Conservation (phyloP, 2,797 vertebrate genomes). For the Sebastes reedi region DNA sequence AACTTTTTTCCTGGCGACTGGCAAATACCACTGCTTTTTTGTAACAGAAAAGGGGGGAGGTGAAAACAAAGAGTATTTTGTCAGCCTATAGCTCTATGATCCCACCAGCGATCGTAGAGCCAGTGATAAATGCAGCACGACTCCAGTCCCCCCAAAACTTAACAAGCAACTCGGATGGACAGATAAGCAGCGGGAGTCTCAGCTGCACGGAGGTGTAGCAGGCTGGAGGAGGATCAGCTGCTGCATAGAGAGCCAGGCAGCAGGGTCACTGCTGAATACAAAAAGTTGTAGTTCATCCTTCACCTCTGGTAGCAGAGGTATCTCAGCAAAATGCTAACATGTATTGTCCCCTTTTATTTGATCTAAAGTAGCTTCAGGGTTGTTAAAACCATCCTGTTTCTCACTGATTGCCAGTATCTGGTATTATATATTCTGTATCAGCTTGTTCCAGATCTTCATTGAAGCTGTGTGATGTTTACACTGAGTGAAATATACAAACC, state of each 20-base stretch:
- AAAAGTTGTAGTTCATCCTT: background rate
- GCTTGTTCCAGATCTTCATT: background rate
- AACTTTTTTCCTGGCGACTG: too few relatives aligned
- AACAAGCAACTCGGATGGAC: background rate
- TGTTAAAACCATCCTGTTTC: background rate
- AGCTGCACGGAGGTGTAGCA: background rate
- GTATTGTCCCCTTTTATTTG: background rate
- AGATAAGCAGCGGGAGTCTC: background rate
- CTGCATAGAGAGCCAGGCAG: background rate
- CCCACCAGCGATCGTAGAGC: background rate
- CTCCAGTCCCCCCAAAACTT: background rate
- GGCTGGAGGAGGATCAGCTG: conserved; percentile 2
- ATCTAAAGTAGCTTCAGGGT: background rate
- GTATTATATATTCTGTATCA: background rate
- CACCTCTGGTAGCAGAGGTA: background rate
- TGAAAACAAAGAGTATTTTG: background rate
- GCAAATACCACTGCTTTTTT: background rate
- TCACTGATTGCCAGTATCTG: background rate
- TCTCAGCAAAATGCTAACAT: background rate
- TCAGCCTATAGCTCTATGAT: background rate
- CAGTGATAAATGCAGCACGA: background rate
- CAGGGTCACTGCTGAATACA: background rate
- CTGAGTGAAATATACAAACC: background rate
- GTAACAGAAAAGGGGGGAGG: background rate
- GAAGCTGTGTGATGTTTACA: background rate